Conservation (phyloP, 2,888 invertebrate genomes). For the Leuctra nigra region DNA sequence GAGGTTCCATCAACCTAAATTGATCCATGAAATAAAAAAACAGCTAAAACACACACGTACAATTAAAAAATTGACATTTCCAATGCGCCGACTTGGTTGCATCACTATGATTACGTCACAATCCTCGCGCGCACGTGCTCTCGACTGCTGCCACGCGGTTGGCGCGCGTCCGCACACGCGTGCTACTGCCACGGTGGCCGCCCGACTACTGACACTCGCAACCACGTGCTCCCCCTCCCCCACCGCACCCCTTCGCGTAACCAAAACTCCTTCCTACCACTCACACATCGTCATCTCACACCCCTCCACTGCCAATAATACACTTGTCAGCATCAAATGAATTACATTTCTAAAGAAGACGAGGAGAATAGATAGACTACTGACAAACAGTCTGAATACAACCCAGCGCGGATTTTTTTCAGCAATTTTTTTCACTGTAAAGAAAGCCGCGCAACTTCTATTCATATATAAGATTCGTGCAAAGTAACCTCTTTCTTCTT, state of each 20-base stretch:
- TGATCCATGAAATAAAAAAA: too few species aligned
- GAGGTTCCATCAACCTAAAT: too few species aligned
- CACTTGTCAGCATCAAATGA: constrained; percentile 25
- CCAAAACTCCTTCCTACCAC: constrained; percentile 23
- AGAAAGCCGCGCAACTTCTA: constrained; percentile 17
- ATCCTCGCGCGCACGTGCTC: too few species aligned
- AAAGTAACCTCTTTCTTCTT: constrained; percentile 25
- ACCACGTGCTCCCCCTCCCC: not conserved
- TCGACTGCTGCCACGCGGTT: too few species aligned
- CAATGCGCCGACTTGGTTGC: too few species aligned
- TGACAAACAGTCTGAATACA: constrained; percentile 23
- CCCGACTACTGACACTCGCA: not conserved
- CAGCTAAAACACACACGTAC: too few species aligned
- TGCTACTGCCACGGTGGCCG: not conserved
- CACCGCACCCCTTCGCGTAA: constrained; percentile 16
- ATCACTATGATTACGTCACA: too few species aligned
- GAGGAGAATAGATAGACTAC: constrained; percentile 20
- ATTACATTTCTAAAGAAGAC: constrained; percentile 19
- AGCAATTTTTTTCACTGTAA: too few species aligned
- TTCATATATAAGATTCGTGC: constrained; percentile 22
- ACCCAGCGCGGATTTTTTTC: constrained; percentile 1
- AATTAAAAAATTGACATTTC: too few species aligned
- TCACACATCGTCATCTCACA: constrained; percentile 3
- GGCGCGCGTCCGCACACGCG: not conserved
- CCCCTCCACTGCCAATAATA: constrained; percentile 19